Conservation (phyloP, 1,140 invertebrate species). For the Aphelenchoides avenae region DNA sequence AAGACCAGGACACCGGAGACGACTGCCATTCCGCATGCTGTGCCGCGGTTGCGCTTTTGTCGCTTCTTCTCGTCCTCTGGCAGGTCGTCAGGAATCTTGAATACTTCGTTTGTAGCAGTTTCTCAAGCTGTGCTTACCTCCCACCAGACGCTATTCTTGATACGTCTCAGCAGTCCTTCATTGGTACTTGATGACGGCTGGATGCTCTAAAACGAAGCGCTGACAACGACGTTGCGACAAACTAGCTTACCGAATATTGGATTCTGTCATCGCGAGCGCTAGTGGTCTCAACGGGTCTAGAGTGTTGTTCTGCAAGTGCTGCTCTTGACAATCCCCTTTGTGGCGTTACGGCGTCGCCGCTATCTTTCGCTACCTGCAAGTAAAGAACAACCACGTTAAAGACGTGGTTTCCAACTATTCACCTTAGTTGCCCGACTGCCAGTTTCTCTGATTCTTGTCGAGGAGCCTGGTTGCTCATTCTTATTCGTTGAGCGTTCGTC, state of each 20-base stretch:
- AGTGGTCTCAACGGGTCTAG: too few relatives aligned
- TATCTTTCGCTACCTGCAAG: too few relatives aligned
- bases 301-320: too few relatives aligned
- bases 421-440: too few relatives aligned
- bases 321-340: too few relatives aligned
- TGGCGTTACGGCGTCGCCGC: too few relatives aligned
- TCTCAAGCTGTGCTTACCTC: neutral
- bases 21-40: constrained; percentile 34
- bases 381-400: too few relatives aligned
- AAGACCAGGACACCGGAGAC: constrained; percentile 19
- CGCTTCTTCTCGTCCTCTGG: constrained; percentile 40
- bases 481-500: constrained; percentile 13
- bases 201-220: neutral
- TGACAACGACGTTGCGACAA: neutral
- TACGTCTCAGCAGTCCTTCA: neutral
- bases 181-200: neutral
- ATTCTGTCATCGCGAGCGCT: neutral
- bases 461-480: neutral
- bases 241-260: constrained; percentile 10
- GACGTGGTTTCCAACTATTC: too few relatives aligned
- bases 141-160: neutral
- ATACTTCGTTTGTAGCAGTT: constrained; percentile 9
- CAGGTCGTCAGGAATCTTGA: constrained; percentile 28
- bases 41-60: constrained; percentile 30
- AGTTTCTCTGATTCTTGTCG: too few relatives aligned